A percentile compares a stretch with the other conserved stretches of the same genome.
These are phyloP conservation scores for Cantharis rustica DNA, from an alignment of 2,888 invertebrate species.

Conservation along the genomic window DNA sequence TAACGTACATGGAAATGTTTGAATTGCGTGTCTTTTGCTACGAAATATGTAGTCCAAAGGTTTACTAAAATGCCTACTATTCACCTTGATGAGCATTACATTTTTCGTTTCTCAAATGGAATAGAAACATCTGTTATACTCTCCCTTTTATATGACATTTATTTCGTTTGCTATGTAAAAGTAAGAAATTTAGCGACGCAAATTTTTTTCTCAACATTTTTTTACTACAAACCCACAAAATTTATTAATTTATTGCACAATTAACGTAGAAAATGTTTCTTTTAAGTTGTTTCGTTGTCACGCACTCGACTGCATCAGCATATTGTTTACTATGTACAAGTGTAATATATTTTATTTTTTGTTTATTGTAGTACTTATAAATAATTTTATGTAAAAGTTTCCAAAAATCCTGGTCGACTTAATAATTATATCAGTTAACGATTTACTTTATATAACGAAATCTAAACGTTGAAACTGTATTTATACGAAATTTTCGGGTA, in stretches of 20 bases:
- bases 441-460: too few species aligned
- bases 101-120: constrained; percentile 29
- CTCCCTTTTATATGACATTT: constrained; percentile 26
- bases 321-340: too few species aligned
- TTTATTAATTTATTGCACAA: background rate
- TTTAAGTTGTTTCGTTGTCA: too few species aligned
- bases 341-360: background rate
- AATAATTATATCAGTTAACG: too few species aligned
- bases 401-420: too few species aligned
- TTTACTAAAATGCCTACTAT: constrained; percentile 30
- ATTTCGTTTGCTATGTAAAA: constrained; percentile 14
- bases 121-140: constrained; percentile 30
- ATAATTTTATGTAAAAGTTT: too few species aligned
- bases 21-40: constrained; percentile 47
- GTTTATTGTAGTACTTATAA: too few species aligned
- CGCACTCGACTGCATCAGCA: background rate
- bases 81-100: constrained; percentile 26
- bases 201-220: background rate
- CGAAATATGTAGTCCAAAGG: constrained; percentile 40
- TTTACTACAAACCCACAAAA: background rate
- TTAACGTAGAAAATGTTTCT: background rate
- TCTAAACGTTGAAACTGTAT: too few species aligned
- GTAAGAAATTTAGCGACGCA: constrained; percentile 15
- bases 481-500: too few species aligned
- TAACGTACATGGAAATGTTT: constrained; percentile 48